Evolutionary conservation across 2,113 vertebrate species (phyloP).

Genomic region (Anser cygnoides): DNA sequence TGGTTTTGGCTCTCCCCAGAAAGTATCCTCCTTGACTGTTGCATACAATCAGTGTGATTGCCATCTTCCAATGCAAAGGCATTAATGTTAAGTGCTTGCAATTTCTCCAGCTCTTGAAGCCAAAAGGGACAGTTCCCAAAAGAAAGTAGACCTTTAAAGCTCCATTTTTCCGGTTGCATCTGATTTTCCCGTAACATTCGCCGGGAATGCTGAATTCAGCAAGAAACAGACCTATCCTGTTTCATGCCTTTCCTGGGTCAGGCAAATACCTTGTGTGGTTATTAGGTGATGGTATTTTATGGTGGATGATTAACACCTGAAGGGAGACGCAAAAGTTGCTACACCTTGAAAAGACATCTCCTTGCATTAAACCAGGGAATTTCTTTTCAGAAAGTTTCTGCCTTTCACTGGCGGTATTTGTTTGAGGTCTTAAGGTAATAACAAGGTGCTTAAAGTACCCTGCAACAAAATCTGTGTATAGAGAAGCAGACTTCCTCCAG

Average conservation of each 20-base stretch:
- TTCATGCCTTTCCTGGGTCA: background rate
- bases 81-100: background rate
- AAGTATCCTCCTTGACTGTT: background rate
- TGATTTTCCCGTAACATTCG: background rate
- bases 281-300: background rate
- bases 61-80: background rate
- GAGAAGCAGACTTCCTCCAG: background rate
- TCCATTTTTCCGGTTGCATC: background rate
- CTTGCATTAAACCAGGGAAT: background rate
- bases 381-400: background rate
- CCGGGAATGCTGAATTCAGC: background rate
- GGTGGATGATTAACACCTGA: background rate
- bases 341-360: background rate
- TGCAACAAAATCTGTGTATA: background rate
- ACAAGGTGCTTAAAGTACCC: background rate
- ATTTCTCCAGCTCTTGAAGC: background rate
- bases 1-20: background rate
- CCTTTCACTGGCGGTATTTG: background rate
- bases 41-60: background rate
- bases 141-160: background rate
- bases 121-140: background rate
- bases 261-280: background rate
- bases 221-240: background rate
- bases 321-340: background rate
- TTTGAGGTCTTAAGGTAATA: background rate